Evolutionary conservation across 92 coral and sea anemone species (phyloP).

Genomic region (Isaurus tuberculatus): DNA sequence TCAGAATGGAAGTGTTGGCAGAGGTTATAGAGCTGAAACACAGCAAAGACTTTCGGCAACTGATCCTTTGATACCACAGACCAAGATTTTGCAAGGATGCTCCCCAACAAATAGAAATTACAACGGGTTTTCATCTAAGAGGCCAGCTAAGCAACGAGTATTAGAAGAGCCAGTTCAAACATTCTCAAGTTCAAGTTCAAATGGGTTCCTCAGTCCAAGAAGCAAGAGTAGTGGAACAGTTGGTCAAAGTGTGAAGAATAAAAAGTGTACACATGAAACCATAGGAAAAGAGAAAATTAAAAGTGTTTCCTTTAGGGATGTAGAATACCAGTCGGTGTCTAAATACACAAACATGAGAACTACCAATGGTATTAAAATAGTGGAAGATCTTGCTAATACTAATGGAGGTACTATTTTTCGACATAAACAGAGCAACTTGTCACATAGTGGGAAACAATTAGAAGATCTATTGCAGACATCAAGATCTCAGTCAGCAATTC

Average conservation of each 20-base stretch:
- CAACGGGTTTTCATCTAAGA: not conserved
- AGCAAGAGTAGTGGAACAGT: not conserved
- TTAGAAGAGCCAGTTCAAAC: slow-evolving; percentile 6
- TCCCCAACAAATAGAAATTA: not conserved
- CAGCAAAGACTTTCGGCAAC: not conserved
- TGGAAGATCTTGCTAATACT: not conserved
- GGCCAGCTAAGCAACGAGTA: not conserved
- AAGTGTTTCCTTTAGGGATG: slow-evolving; percentile 29
- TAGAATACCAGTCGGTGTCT: not conserved
- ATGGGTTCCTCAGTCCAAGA: slow-evolving; percentile 19
- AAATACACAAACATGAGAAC: not conserved
- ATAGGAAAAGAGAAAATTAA: slow-evolving; percentile 17
- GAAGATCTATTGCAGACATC: slow-evolving; percentile 29
- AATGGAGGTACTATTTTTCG: not conserved
- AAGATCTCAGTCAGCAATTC: not conserved
- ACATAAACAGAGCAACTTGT: slow-evolving; percentile 40
- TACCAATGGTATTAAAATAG: not conserved
- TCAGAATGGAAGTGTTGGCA: not conserved
- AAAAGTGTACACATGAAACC: slow-evolving; percentile 5
- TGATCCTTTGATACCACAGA: not conserved
- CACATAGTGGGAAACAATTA: slow-evolving; percentile 28
- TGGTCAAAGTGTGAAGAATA: slow-evolving; percentile 9
- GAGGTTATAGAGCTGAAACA: slow-evolving; percentile 16
- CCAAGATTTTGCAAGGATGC: not conserved
- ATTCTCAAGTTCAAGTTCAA: slow-evolving; percentile 10